Evolutionary conservation across 1,140 invertebrate species (phyloP).

Genomic region (Drosophila lini): DNA sequence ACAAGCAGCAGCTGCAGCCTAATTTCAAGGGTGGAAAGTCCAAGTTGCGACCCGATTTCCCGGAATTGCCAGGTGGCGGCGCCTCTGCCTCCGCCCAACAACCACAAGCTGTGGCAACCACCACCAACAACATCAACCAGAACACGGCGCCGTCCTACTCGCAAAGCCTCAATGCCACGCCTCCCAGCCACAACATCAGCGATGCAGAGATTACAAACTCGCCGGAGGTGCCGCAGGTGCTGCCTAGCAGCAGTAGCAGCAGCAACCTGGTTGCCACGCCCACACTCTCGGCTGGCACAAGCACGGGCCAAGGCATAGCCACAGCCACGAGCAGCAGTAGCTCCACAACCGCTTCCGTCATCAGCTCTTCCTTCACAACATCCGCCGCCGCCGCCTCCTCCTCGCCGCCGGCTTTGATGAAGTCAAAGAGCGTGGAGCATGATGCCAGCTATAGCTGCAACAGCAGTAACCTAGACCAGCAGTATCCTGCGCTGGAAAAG

Average conservation of each 20-base stretch:
- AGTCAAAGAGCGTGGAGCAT: slow-evolving; percentile 82
- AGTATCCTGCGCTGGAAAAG: slow-evolving; percentile 83
- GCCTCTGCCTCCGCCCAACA: not conserved
- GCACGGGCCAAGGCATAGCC: not conserved
- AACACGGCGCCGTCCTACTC: slow-evolving; percentile 51
- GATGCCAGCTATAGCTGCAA: slow-evolving; percentile 75
- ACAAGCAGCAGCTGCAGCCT: slow-evolving; percentile 11
- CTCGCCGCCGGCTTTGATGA: slow-evolving; percentile 66
- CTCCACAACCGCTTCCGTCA: not conserved
- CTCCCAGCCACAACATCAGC: slow-evolving; percentile 38
- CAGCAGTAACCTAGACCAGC: slow-evolving; percentile 78
- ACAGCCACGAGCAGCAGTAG: slow-evolving; percentile 10
- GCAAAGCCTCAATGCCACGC: slow-evolving; percentile 60
- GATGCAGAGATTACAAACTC: slow-evolving; percentile 40
- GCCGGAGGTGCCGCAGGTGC: slow-evolving; percentile 32
- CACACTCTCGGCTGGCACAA: not conserved
- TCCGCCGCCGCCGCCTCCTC: slow-evolving; percentile 7
- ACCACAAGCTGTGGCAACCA: not conserved
- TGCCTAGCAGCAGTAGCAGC: slow-evolving; percentile 10
- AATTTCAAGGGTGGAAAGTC: slow-evolving; percentile 35
- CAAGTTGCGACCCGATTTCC: slow-evolving; percentile 73
- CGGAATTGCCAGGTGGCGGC: slow-evolving; percentile 55
- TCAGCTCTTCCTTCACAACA: slow-evolving; percentile 9
- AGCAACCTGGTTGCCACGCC: slow-evolving; percentile 9
- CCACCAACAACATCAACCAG: not conserved